Conservation (phyloP, 2,888 invertebrate genomes). For the Himalopsyche anomala region DNA sequence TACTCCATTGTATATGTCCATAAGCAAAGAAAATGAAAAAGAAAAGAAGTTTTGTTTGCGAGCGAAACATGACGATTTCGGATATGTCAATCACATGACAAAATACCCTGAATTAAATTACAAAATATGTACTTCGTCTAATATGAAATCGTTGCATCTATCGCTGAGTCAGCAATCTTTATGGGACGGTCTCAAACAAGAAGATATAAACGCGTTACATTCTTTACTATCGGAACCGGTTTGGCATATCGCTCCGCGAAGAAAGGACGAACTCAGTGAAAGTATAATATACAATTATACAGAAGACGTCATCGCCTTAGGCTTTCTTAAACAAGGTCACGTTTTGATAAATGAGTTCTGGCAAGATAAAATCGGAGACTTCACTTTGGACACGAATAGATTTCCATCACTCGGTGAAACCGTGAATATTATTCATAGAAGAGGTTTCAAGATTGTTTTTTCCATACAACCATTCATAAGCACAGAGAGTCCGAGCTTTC, state of each 20-base stretch:
- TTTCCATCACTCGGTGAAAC: constrained; percentile 88
- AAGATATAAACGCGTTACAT: constrained; percentile 84
- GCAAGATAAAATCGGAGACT: constrained; percentile 91
- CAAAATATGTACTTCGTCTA: constrained; percentile 88
- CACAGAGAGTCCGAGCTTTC: constrained; percentile 89
- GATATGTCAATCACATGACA: constrained; percentile 84
- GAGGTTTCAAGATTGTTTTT: constrained; percentile 91
- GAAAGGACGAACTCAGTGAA: constrained; percentile 81
- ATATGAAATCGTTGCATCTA: constrained; percentile 87
- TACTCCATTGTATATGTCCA: constrained; percentile 87
- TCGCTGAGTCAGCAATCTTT: constrained; percentile 87
- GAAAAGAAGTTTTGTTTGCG: constrained; percentile 85
- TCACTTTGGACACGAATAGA: constrained; percentile 85
- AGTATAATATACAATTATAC: constrained; percentile 88
- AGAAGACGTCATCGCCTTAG: constrained; percentile 87
- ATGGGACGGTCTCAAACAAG: constrained; percentile 90
- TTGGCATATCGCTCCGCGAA: constrained; percentile 88
- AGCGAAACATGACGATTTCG: constrained; percentile 88
- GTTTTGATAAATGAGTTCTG: constrained; percentile 88
- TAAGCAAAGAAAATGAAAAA: constrained; percentile 79
- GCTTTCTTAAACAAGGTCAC: constrained; percentile 87
- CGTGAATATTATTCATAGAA: constrained; percentile 86
- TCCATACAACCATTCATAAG: constrained; percentile 94
- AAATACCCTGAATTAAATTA: constrained; percentile 86
- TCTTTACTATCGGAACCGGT: constrained; percentile 89